A percentile compares a stretch with the other conserved stretches of the same genome.
Conservation (phyloP, 1,140 invertebrate species). For the Phenacoccus solenopsis region DNA sequence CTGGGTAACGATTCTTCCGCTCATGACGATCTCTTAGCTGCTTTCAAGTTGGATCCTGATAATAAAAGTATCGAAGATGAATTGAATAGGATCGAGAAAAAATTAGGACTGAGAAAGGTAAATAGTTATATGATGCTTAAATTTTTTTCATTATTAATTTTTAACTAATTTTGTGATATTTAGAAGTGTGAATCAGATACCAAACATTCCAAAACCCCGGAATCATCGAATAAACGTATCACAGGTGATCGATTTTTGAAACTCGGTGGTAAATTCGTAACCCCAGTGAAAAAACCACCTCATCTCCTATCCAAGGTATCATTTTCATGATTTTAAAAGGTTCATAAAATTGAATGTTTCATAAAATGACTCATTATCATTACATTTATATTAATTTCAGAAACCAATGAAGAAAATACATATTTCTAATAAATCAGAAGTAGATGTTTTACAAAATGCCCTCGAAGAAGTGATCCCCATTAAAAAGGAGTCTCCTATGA, state of each 20-base stretch:
- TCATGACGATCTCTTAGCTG: slow-evolving; percentile 46
- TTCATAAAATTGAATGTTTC: slow-evolving; percentile 19
- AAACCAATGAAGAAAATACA: slow-evolving; percentile 36
- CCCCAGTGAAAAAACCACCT: slow-evolving; percentile 44
- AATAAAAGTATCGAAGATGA: slow-evolving; percentile 35
- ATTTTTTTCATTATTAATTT: not conserved
- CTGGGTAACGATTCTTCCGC: slow-evolving; percentile 49
- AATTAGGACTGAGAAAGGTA: not conserved
- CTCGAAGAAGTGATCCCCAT: not conserved
- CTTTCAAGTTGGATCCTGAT: slow-evolving; percentile 55
- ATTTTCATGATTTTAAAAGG: not conserved
- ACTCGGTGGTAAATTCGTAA: slow-evolving; percentile 39
- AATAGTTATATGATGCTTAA: no score
- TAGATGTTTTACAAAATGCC: not conserved
- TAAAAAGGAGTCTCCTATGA: not conserved
- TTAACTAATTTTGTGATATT: not conserved
- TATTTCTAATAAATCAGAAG: slow-evolving; percentile 24
- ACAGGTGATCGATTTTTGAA: slow-evolving; percentile 29
- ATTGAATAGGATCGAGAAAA: not conserved
- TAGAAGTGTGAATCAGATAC: not conserved
- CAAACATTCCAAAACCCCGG: not conserved
- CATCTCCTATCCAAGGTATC: slow-evolving; percentile 47
- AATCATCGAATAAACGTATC: slow-evolving; percentile 24
- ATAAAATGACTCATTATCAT: not conserved
- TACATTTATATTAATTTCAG: slow-evolving; percentile 31